Conservation (phyloP, 2,113 vertebrate genomes). For the Morone chrysops region DNA sequence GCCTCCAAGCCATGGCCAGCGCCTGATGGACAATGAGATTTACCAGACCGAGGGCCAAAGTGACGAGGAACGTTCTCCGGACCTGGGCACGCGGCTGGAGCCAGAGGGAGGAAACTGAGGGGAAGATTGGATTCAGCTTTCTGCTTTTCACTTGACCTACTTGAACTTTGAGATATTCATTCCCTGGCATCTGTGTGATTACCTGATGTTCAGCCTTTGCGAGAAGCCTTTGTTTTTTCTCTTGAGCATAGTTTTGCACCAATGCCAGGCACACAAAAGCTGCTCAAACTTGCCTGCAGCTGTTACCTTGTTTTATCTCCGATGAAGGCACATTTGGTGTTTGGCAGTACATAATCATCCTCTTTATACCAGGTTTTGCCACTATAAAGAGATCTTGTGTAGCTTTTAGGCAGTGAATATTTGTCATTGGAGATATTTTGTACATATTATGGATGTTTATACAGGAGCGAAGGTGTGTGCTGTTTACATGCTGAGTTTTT, state of each 20-base stretch:
- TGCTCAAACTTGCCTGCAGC: slow-evolving; percentile 24
- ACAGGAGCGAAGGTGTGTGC: background rate
- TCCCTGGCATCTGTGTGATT: slow-evolving; percentile 57
- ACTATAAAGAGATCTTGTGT: background rate
- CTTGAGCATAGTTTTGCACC: slow-evolving; percentile 12
- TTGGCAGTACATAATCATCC: background rate
- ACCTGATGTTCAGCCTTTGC: slow-evolving; percentile 8
- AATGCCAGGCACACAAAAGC: slow-evolving; percentile 26
- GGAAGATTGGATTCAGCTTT: slow-evolving; percentile 23
- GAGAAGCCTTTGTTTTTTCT: slow-evolving; percentile 6
- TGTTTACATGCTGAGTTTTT: slow-evolving; percentile 29
- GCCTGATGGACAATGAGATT: slow-evolving; percentile 78
- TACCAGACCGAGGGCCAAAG: slow-evolving; percentile 72
- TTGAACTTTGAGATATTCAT: slow-evolving; percentile 43
- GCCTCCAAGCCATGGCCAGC: slow-evolving; percentile 1
- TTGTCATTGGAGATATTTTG: slow-evolving; percentile 25
- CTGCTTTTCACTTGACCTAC: slow-evolving; percentile 29
- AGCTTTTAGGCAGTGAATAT: background rate
- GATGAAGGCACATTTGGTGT: slow-evolving; percentile 33
- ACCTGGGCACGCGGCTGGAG: slow-evolving; percentile 40
- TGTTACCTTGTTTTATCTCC: slow-evolving; percentile 20
- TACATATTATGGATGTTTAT: slow-evolving; percentile 7
- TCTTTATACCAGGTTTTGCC: background rate
- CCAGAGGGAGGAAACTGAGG: slow-evolving; percentile 67
- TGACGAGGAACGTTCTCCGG: slow-evolving; percentile 34